phyloP scores from a whole-genome alignment of 2,797 vertebrate species.

The Typhlichthys eigenmanni region DNA sequence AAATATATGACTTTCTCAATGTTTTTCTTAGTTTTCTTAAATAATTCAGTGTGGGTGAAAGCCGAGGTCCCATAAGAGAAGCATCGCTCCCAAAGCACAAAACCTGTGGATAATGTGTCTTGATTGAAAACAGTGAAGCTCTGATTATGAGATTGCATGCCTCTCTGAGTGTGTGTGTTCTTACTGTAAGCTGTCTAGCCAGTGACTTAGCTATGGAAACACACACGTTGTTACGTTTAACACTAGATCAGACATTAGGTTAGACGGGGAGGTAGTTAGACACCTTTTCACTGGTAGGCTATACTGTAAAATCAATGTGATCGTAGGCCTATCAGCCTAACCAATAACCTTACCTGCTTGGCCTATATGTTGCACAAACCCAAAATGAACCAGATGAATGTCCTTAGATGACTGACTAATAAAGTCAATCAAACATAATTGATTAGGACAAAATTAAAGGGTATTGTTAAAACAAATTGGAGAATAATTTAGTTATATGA shows the following conservation, averaged over 20 bases:
- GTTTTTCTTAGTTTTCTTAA: too few relatives aligned
- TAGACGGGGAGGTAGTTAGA: too few relatives aligned
- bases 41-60: not conserved
- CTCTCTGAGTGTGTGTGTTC: conserved; percentile 25
- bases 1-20: too few relatives aligned
- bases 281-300: too few relatives aligned
- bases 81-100: conserved; percentile 9
- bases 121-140: conserved; percentile 12
- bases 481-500: not conserved
- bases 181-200: not conserved
- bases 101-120: not conserved
- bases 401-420: too few relatives aligned
- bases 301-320: too few relatives aligned
- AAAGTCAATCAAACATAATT: too few relatives aligned
- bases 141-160: conserved; percentile 1
- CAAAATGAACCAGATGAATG: too few relatives aligned
- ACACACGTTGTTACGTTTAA: not conserved
- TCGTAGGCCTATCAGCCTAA: too few relatives aligned
- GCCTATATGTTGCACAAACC: too few relatives aligned
- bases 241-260: not conserved
- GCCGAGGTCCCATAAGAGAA: conserved; percentile 9
- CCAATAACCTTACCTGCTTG: too few relatives aligned
- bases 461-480: not conserved
- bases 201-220: not conserved
- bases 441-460: too few relatives aligned